Evolutionary conservation across 2,113 vertebrate genomes (phyloP), one percentile per base, ranked within the genome.

Genomic region (Cavia aperea): DNA sequence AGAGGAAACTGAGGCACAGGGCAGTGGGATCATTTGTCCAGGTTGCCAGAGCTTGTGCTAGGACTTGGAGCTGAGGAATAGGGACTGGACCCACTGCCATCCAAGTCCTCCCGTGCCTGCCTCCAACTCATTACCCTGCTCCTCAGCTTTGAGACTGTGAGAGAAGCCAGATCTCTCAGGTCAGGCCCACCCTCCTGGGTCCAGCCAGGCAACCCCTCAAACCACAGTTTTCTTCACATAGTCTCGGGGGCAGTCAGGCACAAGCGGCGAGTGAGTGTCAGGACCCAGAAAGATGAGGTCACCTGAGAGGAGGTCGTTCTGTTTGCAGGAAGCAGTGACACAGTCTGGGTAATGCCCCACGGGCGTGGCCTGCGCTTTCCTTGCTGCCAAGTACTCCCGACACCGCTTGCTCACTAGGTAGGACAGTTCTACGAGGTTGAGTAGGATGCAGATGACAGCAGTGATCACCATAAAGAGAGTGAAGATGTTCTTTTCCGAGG

Each of bases 401-500:
- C 98, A 99, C 79, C 98, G 97, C 96, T 99, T 99, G 33, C 97
- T 96, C 0, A 99, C 79, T 88, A 99, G 97, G 97, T 99, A 99
- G 86, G 96, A 0, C 10, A 98, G 98, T 97, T 99, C 99, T 0
- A 98, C 0, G 0, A 99, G 46, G 78, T 98, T 99, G 70, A 99
- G 98, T 51, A 98, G 46, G 63, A 99, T 94, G 87, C 99, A 99
- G 84, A 98, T 0, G 46, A 98, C 95, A 68, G 99, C 97, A 0
- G 98, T 98, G 96, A 98, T 90, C 94, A 99, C 98, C 99, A 99
- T 99, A 97, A 99, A 99, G 93, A 99, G 82, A 33, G 99, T 99
- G 97, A 99, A 99, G 97, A 99, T 99, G 43, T 97, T 98, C 94
- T 99, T 99, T 97, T 99, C 99, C 0, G 99, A 98, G 66, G 99